A percentile compares a stretch with the other conserved stretches of the same genome.
Evolutionary conservation across 2,797 vertebrate genomes (phyloP).

Genomic region (Pagetopsis macropterus): DNA sequence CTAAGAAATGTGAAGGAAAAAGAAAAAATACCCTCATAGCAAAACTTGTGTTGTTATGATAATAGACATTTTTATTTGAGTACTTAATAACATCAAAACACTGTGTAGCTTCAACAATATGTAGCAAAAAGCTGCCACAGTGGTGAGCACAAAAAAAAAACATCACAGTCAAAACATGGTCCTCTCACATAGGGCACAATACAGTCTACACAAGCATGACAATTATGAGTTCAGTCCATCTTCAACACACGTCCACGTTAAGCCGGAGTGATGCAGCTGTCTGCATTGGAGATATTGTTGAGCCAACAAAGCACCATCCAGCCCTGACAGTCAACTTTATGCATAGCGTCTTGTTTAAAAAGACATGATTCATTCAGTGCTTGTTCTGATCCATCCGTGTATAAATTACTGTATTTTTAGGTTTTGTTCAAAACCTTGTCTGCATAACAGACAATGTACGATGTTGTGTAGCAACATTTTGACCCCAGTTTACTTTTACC

Average conservation of each 20-base stretch:
- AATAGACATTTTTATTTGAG: constrained; percentile 47
- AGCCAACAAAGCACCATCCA: background rate
- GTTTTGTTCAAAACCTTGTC: constrained; percentile 17
- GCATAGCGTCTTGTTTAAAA: constrained; percentile 26
- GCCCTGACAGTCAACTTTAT: constrained; percentile 17
- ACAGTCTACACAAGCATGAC: constrained; percentile 20
- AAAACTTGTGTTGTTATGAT: background rate
- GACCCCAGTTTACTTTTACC: background rate
- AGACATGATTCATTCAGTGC: constrained; percentile 25
- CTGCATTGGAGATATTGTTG: rapidly evolving
- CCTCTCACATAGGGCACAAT: constrained; percentile 39
- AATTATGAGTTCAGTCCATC: constrained; percentile 10
- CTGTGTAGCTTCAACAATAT: constrained; percentile 14
- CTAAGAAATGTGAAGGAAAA: background rate
- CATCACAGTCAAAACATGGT: constrained; percentile 46
- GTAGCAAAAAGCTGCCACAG: constrained; percentile 21
- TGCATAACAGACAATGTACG: background rate
- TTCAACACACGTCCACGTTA: background rate
- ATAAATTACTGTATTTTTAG: constrained; percentile 2
- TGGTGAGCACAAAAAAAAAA: constrained; percentile 13
- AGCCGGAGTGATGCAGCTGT: background rate
- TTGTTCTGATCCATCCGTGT: background rate
- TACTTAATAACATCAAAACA: constrained; percentile 21
- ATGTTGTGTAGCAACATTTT: background rate
- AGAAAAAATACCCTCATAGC: background rate